Evolutionary conservation across 2,888 invertebrate species (phyloP).

Genomic region (Melieria crassipennis): DNA sequence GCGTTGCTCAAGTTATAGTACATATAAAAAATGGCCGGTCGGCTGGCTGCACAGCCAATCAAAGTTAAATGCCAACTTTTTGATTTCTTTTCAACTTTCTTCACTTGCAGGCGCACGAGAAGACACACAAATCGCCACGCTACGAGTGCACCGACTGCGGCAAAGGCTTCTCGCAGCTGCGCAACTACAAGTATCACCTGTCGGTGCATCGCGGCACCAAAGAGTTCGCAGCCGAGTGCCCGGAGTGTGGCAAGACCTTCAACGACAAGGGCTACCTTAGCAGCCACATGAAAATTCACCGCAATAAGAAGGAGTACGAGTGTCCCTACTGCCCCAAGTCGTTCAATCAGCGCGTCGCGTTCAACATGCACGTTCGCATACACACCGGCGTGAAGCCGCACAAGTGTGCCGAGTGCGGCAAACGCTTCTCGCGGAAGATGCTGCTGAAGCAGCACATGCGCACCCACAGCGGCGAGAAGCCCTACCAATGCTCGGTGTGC

Average conservation of each 20-base stretch:
- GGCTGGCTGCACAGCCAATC: not conserved
- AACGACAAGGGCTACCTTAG: slow-evolving; percentile 86
- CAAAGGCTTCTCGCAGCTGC: slow-evolving; percentile 82
- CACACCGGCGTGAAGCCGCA: slow-evolving; percentile 85
- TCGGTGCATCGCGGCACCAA: slow-evolving; percentile 85
- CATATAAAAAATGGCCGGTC: not conserved
- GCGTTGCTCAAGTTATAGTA: not conserved
- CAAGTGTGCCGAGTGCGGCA: slow-evolving; percentile 79
- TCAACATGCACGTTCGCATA: slow-evolving; percentile 87
- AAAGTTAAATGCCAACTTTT: not conserved
- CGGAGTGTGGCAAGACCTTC: slow-evolving; percentile 83
- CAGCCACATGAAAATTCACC: slow-evolving; percentile 87
- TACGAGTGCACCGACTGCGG: slow-evolving; percentile 82
- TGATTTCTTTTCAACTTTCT: not conserved
- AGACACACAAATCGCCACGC: slow-evolving; percentile 65
- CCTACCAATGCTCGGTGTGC: slow-evolving; percentile 82
- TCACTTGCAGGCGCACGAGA: slow-evolving; percentile 60
- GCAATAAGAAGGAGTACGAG: slow-evolving; percentile 82
- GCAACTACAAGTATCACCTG: slow-evolving; percentile 86
- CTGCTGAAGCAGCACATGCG: slow-evolving; percentile 83
- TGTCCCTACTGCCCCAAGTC: slow-evolving; percentile 84
- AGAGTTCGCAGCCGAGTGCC: slow-evolving; percentile 78
- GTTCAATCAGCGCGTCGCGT: slow-evolving; percentile 87
- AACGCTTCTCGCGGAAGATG: slow-evolving; percentile 87
- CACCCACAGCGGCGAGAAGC: slow-evolving; percentile 83